Percentiles rank a stretch among this genome's conserved stretches.
These are phyloP conservation scores for Myiotriccus ornatus DNA, from an alignment of 2,797 vertebrate species.

Conservation along the genomic window DNA sequence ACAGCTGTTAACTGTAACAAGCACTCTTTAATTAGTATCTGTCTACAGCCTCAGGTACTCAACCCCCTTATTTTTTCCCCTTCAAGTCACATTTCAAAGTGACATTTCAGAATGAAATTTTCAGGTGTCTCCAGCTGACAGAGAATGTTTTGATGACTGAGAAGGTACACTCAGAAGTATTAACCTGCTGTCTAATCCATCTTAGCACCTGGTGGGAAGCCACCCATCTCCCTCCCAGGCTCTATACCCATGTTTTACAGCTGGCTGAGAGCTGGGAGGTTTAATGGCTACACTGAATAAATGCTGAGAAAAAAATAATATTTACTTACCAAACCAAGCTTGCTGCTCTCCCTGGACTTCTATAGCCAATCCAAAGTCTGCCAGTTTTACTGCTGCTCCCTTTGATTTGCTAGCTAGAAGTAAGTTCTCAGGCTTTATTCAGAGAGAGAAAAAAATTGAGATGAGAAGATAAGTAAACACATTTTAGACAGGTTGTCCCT, in stretches of 20 bases:
- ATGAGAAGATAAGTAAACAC: conserved; percentile 45
- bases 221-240: not conserved
- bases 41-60: not conserved
- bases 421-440: conserved; percentile 93
- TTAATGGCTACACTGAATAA: not conserved
- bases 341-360: conserved; percentile 97
- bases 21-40: not conserved
- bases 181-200: not conserved
- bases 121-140: not conserved
- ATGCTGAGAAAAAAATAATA: not conserved
- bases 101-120: not conserved
- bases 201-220: not conserved
- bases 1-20: not conserved
- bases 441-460: conserved; percentile 56
- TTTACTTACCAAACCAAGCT: conserved; percentile 94
- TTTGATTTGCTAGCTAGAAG: conserved; percentile 97
- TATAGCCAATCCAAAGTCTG: conserved; percentile 95
- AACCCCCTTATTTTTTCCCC: not conserved
- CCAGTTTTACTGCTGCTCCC: conserved; percentile 95
- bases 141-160: not conserved
- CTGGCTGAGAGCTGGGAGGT: not conserved
- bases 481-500: not conserved
- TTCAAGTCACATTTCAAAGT: not conserved
- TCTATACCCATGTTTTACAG: not conserved
- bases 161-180: not conserved